Percentiles rank a stretch among this genome's conserved stretches.
These are phyloP conservation scores for Apus apus DNA, from an alignment of 2,113 vertebrate species.

Conservation along the genomic window DNA sequence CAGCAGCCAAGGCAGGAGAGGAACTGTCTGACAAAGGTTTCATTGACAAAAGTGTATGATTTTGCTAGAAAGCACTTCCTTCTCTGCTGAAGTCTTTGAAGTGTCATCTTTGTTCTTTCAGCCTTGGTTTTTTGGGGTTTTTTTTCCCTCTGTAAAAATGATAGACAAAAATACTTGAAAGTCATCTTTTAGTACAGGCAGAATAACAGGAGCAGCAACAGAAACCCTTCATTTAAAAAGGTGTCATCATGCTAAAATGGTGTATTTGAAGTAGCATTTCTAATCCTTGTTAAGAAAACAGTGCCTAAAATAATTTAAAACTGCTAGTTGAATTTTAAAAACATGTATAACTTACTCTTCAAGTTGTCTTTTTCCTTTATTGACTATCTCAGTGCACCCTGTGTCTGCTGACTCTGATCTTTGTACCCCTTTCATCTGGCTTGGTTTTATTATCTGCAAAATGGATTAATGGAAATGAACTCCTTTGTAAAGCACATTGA, in stretches of 20 bases:
- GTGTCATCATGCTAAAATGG: not conserved
- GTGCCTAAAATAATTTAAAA: not conserved
- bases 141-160: not conserved
- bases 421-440: not conserved
- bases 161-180: slow-evolving; percentile 33
- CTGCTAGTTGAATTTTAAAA: not conserved
- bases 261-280: slow-evolving; percentile 16
- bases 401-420: slow-evolving; percentile 3
- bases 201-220: slow-evolving; percentile 27
- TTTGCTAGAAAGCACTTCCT: slow-evolving; percentile 80
- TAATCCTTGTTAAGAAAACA: slow-evolving; percentile 25
- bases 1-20: slow-evolving; percentile 63
- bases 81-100: slow-evolving; percentile 74
- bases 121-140: slow-evolving; percentile 25
- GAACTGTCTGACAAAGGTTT: slow-evolving; percentile 71
- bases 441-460: not conserved
- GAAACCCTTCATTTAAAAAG: slow-evolving; percentile 39
- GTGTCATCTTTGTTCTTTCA: slow-evolving; percentile 76
- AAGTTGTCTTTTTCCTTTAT: not conserved
- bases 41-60: slow-evolving; percentile 73
- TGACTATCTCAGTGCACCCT: not conserved
- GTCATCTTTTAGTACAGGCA: slow-evolving; percentile 15
- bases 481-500: not conserved
- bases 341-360: not conserved
- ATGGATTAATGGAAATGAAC: not conserved